Evolutionary conservation across 2,113 vertebrate species (phyloP).

Genomic region (Nerophis ophidion): DNA sequence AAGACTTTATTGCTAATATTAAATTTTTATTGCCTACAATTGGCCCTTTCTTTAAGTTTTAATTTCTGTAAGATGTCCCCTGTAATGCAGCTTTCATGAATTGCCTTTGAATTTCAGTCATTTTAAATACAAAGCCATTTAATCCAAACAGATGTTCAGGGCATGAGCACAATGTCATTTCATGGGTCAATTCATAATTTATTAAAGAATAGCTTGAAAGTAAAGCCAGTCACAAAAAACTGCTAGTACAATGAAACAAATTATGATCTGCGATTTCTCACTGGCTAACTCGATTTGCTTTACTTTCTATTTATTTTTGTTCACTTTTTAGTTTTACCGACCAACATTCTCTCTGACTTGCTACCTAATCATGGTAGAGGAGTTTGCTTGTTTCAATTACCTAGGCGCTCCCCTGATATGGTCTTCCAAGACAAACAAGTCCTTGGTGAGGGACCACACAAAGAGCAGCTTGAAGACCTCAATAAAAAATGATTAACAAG

Average conservation of each 20-base stretch:
- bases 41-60: constrained; percentile 38
- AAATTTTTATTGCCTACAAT: constrained; percentile 60
- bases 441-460: too few species aligned
- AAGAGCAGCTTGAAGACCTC: too few species aligned
- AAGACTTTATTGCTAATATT: constrained; percentile 53
- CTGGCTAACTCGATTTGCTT: not conserved
- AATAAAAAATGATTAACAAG: too few species aligned
- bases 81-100: constrained; percentile 58
- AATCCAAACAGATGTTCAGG: constrained; percentile 57
- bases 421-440: too few species aligned
- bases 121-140: constrained; percentile 54
- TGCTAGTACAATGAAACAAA: not conserved
- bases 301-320: not conserved
- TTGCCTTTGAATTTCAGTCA: constrained; percentile 68
- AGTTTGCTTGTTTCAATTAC: too few species aligned
- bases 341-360: too few species aligned
- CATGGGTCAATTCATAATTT: constrained; percentile 18
- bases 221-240: not conserved
- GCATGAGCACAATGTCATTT: constrained; percentile 18
- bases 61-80: constrained; percentile 52
- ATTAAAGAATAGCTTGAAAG: constrained; percentile 9
- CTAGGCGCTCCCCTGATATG: too few species aligned
- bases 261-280: not conserved
- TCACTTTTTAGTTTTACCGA: too few species aligned
- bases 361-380: too few species aligned